Conservation (phyloP, 2,113 vertebrate species). For the Rana temporaria region DNA sequence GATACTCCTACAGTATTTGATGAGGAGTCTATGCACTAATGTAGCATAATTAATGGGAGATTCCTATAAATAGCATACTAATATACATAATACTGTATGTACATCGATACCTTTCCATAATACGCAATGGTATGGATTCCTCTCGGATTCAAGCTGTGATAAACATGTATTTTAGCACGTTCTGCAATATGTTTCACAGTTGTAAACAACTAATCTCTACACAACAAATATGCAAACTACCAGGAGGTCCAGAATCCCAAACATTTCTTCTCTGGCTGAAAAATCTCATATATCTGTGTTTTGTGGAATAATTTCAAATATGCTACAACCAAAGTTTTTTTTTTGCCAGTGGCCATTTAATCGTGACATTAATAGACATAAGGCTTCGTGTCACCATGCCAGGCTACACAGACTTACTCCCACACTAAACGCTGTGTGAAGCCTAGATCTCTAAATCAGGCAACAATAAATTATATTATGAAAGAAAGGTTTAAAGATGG, state of each 20-base stretch:
- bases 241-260: neutral
- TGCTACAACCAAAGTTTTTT: neutral
- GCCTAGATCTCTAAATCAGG: slow-evolving; percentile 26
- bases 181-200: slow-evolving; percentile 25
- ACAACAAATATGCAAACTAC: neutral
- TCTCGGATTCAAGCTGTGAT: slow-evolving; percentile 10
- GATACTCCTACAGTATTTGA: too few species aligned
- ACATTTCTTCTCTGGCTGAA: neutral
- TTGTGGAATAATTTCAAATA: neutral
- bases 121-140: neutral
- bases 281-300: neutral
- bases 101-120: neutral
- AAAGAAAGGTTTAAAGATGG: neutral
- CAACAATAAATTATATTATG: slow-evolving; percentile 26
- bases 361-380: slow-evolving; percentile 9
- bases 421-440: slow-evolving; percentile 38
- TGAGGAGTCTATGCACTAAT: neutral
- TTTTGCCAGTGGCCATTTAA: neutral
- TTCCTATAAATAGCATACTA: neutral
- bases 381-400: slow-evolving; percentile 15
- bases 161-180: slow-evolving; percentile 39
- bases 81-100: neutral
- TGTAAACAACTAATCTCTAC: slow-evolving; percentile 7
- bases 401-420: slow-evolving; percentile 37
- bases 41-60: neutral